A percentile compares a stretch with the other conserved stretches of the same genome.
phyloP scores from a whole-genome alignment of 2,888 invertebrate species.

The Oxytorus armatus region DNA sequence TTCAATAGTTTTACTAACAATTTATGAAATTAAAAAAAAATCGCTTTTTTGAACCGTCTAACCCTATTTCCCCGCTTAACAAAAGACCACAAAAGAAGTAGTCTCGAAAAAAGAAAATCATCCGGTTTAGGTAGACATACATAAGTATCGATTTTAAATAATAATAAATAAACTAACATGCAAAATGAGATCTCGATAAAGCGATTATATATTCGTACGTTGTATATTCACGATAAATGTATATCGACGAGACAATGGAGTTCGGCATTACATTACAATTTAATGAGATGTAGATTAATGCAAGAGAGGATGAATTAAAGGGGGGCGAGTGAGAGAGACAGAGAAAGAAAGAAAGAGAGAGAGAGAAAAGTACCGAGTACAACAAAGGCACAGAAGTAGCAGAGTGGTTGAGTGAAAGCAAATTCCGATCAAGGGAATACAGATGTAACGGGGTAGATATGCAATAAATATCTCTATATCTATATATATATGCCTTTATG shows the following conservation, averaged over 20 bases:
- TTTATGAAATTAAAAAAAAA: too few species aligned
- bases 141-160: too few species aligned
- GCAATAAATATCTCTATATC: constrained; percentile 16
- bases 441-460: constrained; percentile 69
- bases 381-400: constrained; percentile 35
- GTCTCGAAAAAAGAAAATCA: too few species aligned
- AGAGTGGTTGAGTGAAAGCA: constrained; percentile 64
- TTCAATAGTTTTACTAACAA: too few species aligned
- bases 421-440: constrained; percentile 67
- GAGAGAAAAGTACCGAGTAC: constrained; percentile 25
- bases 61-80: too few species aligned
- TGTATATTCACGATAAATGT: constrained; percentile 36
- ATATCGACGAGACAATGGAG: constrained; percentile 59
- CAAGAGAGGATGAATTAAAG: constrained; percentile 54
- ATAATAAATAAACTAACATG: not conserved
- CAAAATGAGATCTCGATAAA: constrained; percentile 19
- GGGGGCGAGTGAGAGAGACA: constrained; percentile 46
- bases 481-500: constrained; percentile 23
- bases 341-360: constrained; percentile 20
- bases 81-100: too few species aligned
- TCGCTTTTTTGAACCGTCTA: too few species aligned
- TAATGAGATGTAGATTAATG: constrained; percentile 66
- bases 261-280: constrained; percentile 53
- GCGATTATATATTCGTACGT: constrained; percentile 19
- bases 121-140: too few species aligned